Evolutionary conservation across 2,113 vertebrate species (phyloP).

Genomic region (Brachyistius frenatus): DNA sequence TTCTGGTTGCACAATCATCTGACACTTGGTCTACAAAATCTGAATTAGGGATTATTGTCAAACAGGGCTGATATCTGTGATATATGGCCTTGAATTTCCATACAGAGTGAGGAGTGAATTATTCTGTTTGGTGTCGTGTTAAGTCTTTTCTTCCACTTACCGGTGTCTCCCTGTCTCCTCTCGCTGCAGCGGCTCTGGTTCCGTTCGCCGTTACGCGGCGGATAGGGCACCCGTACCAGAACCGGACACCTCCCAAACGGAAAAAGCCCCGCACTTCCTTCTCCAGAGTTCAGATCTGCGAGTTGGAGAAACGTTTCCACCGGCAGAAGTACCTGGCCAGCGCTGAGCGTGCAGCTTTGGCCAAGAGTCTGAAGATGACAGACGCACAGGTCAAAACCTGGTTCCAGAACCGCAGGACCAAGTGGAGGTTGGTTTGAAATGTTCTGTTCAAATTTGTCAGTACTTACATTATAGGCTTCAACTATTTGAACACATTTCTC

Average conservation of each 20-base stretch:
- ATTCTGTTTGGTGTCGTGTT: slow-evolving; percentile 25
- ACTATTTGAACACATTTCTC: rapidly evolving
- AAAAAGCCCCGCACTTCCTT: slow-evolving; percentile 99
- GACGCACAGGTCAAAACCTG: slow-evolving; percentile 94
- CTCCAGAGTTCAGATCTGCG: slow-evolving; percentile 97
- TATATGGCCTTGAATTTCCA: slow-evolving; percentile 45
- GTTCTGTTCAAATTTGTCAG: neutral
- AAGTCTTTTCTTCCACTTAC: slow-evolving; percentile 43
- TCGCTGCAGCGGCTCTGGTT: slow-evolving; percentile 91
- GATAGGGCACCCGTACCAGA: slow-evolving; percentile 95
- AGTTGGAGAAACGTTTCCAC: slow-evolving; percentile 98
- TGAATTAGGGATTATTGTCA: slow-evolving; percentile 40
- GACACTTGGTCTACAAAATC: slow-evolving; percentile 38
- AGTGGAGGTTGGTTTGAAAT: slow-evolving; percentile 88
- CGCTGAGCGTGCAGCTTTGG: slow-evolving; percentile 93
- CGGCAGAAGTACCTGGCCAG: slow-evolving; percentile 98
- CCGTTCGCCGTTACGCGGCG: slow-evolving; percentile 96
- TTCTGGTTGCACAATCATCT: neutral
- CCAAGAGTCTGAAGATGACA: slow-evolving; percentile 98
- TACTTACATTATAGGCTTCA: neutral
- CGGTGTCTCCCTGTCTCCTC: slow-evolving; percentile 47
- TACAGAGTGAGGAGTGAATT: slow-evolving; percentile 48
- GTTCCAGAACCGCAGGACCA: slow-evolving; percentile 88
- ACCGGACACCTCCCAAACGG: slow-evolving; percentile 93
- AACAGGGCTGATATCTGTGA: slow-evolving; percentile 41